phyloP scores from a whole-genome alignment of 2,888 invertebrate genomes.

The Pandemis cinnamomeana region DNA sequence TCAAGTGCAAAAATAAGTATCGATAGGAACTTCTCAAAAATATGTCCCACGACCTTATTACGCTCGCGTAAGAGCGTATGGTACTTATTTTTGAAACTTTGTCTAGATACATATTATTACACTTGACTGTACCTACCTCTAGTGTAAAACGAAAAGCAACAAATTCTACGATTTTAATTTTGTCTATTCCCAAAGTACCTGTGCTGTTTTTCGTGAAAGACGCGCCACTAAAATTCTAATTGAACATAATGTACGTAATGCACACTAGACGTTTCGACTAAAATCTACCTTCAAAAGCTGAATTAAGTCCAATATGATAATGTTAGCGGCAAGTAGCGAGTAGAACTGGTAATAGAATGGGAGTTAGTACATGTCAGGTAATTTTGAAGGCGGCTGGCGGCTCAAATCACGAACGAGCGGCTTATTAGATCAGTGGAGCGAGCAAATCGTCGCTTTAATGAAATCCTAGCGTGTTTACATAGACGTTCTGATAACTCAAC shows the following conservation, averaged over 20 bases:
- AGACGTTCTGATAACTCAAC: conserved; percentile 21
- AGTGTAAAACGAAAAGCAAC: background rate
- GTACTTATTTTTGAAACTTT: too few relatives aligned
- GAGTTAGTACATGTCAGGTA: conserved; percentile 69
- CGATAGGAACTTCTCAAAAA: too few relatives aligned
- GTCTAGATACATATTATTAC: too few relatives aligned
- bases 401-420: conserved; percentile 45
- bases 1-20: too few relatives aligned
- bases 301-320: conserved; percentile 58
- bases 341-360: conserved; percentile 66
- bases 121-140: background rate
- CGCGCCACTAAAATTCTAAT: conserved; percentile 14
- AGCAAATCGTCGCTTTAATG: conserved; percentile 21
- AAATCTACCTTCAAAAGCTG: conserved; percentile 31
- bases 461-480: conserved; percentile 24
- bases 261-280: conserved; percentile 5
- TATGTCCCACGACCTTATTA: too few relatives aligned
- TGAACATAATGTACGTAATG: conserved; percentile 17
- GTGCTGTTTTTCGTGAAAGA: background rate
- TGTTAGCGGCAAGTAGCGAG: conserved; percentile 58
- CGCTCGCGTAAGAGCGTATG: too few relatives aligned
- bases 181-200: background rate
- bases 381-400: conserved; percentile 63
- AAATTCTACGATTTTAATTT: background rate
- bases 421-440: conserved; percentile 26